Percentiles rank a stretch among this genome's conserved stretches.
Evolutionary conservation across 2,113 vertebrate genomes (phyloP).

Genomic region (Psilopsiagon aurifrons): DNA sequence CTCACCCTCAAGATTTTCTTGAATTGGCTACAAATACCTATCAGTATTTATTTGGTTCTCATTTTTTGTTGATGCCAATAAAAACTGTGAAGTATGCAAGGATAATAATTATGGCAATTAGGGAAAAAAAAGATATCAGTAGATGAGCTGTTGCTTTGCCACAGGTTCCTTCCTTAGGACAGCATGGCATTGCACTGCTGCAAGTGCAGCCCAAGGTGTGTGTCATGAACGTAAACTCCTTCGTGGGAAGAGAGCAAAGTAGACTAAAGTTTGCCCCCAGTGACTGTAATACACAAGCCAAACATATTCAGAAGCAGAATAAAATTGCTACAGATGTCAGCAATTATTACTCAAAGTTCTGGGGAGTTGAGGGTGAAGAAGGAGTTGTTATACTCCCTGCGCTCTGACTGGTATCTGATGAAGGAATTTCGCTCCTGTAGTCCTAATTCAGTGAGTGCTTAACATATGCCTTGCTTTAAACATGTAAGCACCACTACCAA

Average conservation of each 20-base stretch:
- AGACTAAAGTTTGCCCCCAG: fast-evolving
- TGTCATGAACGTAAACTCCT: background rate
- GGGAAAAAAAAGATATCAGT: fast-evolving
- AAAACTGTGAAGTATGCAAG: background rate
- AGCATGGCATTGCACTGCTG: fast-evolving
- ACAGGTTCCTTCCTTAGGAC: background rate
- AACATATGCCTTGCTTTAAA: background rate
- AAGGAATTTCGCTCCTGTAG: background rate
- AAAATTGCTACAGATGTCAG: fast-evolving
- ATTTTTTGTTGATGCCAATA: background rate
- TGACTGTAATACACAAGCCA: background rate
- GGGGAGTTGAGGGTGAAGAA: background rate
- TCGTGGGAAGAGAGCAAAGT: fast-evolving
- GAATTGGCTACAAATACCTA: background rate
- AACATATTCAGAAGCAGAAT: background rate
- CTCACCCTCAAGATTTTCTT: background rate
- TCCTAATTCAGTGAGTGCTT: background rate
- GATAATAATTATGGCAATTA: background rate
- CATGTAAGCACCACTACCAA: background rate
- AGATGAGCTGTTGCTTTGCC: background rate
- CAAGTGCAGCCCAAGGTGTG: background rate
- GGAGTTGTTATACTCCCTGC: background rate
- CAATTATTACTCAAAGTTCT: background rate
- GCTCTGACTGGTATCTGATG: background rate
- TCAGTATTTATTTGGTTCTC: background rate